Evolutionary conservation across 2,113 vertebrate genomes (phyloP).

Genomic region (Aramus guarauna): DNA sequence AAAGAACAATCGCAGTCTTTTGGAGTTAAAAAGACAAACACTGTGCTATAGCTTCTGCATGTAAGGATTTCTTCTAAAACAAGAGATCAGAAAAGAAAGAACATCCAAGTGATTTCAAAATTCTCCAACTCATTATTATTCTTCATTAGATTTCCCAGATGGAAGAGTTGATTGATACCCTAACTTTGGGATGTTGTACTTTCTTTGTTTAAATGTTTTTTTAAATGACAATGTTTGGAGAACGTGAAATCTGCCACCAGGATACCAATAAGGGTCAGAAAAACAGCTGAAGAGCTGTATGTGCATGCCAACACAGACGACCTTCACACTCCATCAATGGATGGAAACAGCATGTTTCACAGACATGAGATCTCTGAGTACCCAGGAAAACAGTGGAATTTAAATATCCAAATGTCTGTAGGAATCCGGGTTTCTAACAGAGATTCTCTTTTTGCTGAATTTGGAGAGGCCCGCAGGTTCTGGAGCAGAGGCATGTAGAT

Average conservation of each 20-base stretch:
- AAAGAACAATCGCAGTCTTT: not conserved
- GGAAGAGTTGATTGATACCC: not conserved
- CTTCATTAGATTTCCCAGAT: not conserved
- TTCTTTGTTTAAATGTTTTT: not conserved
- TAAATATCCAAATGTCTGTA: not conserved
- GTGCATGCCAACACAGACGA: not conserved
- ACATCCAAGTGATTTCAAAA: not conserved
- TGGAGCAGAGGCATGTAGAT: not conserved
- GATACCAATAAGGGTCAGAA: not conserved
- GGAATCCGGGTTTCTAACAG: not conserved
- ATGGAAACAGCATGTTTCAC: not conserved
- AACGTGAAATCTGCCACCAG: not conserved
- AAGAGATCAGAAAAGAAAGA: not conserved
- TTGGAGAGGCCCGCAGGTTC: not conserved
- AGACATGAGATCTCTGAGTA: not conserved
- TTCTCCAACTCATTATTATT: not conserved
- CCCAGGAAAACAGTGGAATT: not conserved
- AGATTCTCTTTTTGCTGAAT: not conserved
- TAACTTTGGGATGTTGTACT: not conserved
- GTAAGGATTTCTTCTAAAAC: not conserved
- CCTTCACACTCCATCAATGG: not conserved
- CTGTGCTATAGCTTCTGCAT: not conserved
- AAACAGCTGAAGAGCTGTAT: not conserved
- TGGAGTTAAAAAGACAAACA: not conserved
- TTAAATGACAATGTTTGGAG: not conserved